Evolutionary conservation across 2,113 vertebrate species (phyloP).

Genomic region (Rutilus rutilus): DNA sequence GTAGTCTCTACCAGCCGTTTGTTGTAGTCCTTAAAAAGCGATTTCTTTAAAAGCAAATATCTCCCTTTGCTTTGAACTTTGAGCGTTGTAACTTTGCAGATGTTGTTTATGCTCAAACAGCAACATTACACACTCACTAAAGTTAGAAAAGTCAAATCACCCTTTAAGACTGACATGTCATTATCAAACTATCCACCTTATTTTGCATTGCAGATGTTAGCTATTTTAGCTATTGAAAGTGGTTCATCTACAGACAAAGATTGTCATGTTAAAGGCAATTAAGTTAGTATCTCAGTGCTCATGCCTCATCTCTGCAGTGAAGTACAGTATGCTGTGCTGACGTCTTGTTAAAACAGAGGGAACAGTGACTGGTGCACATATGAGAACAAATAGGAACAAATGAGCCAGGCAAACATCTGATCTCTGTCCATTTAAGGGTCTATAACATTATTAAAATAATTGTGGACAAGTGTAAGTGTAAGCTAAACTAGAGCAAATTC

Average conservation of each 20-base stretch:
- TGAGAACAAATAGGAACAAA: neutral
- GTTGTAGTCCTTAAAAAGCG: no score
- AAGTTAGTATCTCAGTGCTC: neutral
- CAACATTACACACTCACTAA: no score
- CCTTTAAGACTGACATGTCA: neutral
- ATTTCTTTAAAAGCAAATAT: no score
- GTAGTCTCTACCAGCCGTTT: no score
- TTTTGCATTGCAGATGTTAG: no score
- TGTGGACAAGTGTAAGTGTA: neutral
- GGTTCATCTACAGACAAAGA: neutral
- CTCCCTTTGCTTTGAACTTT: no score
- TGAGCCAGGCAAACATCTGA: neutral
- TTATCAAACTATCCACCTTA: no score
- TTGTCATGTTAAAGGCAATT: neutral
- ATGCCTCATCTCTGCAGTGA: neutral
- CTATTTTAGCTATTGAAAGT: neutral
- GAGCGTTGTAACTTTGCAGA: no score
- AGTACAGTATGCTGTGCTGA: neutral
- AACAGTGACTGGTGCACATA: neutral
- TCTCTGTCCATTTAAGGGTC: neutral
- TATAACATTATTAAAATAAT: neutral
- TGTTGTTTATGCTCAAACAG: no score
- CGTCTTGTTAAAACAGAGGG: neutral
- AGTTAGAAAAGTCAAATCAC: no score
- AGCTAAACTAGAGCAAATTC: neutral